Conservation (phyloP, 2,888 invertebrate genomes). For the Acrobeloides nanus region DNA sequence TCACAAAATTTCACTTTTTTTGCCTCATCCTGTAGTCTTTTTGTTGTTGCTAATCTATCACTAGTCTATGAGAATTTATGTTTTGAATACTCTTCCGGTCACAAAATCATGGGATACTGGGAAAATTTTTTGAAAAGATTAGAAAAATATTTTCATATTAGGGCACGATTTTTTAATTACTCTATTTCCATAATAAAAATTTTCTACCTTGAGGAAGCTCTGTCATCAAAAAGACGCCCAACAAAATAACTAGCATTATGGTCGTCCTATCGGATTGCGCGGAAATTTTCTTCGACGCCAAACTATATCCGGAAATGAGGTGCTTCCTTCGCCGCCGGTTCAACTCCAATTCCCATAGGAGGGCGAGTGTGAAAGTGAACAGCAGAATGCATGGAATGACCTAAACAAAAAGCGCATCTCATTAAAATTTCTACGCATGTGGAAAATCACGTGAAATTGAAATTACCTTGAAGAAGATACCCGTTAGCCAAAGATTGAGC, state of each 20-base stretch:
- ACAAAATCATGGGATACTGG: no score
- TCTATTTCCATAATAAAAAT: neutral
- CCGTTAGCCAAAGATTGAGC: conserved; percentile 50
- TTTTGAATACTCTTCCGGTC: no score
- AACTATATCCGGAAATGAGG: conserved; percentile 27
- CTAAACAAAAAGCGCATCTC: conserved; percentile 16
- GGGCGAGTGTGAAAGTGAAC: conserved; percentile 34
- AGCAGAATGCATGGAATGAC: conserved; percentile 36
- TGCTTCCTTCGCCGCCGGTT: conserved; percentile 23
- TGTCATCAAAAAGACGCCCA: conserved; percentile 70
- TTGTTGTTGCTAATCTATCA: no score
- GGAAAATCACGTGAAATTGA: no score
- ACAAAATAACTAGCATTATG: conserved; percentile 68
- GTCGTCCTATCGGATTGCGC: conserved; percentile 30
- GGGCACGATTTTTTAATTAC: neutral
- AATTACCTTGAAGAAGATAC: conserved; percentile 49
- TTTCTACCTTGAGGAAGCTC: conserved; percentile 62
- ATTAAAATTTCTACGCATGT: conserved; percentile 1
- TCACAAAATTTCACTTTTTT: no score
- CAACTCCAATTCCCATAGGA: conserved; percentile 30
- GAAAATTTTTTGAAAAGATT: no score
- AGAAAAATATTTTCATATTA: neutral
- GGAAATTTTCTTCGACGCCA: conserved; percentile 20
- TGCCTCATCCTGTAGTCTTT: no score
- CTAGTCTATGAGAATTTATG: conserved; percentile 1